phyloP scores from a whole-genome alignment of 2,797 vertebrate species.

The Enteromius treurensis region DNA sequence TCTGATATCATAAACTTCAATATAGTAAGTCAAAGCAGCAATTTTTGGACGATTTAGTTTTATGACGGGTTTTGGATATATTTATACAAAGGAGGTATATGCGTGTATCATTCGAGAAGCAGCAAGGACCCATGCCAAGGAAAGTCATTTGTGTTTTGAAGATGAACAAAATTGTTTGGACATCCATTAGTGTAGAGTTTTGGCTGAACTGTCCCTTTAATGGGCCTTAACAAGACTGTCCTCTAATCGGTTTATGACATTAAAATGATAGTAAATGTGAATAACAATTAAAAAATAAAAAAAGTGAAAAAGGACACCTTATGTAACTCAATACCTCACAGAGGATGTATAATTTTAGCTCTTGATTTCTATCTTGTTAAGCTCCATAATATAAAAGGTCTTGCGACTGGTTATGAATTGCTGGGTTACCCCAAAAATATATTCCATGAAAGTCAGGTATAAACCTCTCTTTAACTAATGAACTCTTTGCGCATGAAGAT shows the following conservation, averaged over 20 bases:
- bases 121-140: too few relatives aligned
- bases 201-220: background rate
- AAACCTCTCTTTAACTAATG: background rate
- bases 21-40: background rate
- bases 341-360: background rate
- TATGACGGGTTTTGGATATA: too few relatives aligned
- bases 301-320: background rate
- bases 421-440: background rate
- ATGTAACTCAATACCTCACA: background rate
- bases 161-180: background rate
- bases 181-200: background rate
- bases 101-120: too few relatives aligned
- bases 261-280: background rate
- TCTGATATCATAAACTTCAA: conserved; percentile 33
- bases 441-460: background rate
- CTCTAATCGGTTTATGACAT: background rate
- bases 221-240: background rate
- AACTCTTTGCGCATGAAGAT: background rate
- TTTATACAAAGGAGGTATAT: too few relatives aligned
- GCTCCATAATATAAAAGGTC: background rate
- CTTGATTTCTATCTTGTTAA: background rate
- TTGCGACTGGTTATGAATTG: background rate
- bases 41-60: background rate
- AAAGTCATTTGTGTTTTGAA: background rate
- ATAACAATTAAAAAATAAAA: background rate